phyloP scores from a whole-genome alignment of 1,140 invertebrate species.

The Mylabris phalerata region DNA sequence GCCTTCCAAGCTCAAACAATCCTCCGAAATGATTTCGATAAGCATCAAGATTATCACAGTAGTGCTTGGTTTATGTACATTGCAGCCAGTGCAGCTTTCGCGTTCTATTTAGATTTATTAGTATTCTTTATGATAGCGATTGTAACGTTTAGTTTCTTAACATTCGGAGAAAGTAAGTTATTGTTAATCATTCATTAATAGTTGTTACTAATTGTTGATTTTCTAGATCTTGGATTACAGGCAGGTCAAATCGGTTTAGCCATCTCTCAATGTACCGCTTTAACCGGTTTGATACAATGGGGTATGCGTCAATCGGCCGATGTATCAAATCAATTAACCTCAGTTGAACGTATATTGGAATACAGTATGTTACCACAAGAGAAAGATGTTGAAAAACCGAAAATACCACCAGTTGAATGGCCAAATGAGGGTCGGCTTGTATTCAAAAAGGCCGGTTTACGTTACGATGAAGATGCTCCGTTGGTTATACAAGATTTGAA shows the following conservation, averaged over 20 bases:
- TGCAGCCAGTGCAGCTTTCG: conserved; percentile 32
- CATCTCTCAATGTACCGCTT: conserved; percentile 49
- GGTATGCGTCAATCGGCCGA: conserved; percentile 67
- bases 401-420: conserved; percentile 40
- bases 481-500: no score
- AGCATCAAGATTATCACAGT: conserved; percentile 55
- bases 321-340: conserved; percentile 73
- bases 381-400: conserved; percentile 45
- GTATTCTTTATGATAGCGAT: conserved; percentile 27
- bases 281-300: conserved; percentile 60
- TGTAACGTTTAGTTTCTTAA: conserved; percentile 34
- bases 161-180: conserved; percentile 31
- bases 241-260: conserved; percentile 54
- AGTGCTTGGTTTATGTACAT: conserved; percentile 60
- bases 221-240: conserved; percentile 29
- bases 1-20: conserved; percentile 61
- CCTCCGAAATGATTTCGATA: conserved; percentile 67
- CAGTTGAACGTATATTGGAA: conserved; percentile 71
- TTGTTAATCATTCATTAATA: neutral
- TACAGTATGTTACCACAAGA: conserved; percentile 60
- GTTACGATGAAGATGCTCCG: conserved; percentile 48
- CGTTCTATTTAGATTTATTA: conserved; percentile 28
- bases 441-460: conserved; percentile 48
- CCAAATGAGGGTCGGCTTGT: conserved; percentile 43
- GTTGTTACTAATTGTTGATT: neutral